Conservation (phyloP, 92 coral and sea anemone species). For the Parazoanthus darwini region DNA sequence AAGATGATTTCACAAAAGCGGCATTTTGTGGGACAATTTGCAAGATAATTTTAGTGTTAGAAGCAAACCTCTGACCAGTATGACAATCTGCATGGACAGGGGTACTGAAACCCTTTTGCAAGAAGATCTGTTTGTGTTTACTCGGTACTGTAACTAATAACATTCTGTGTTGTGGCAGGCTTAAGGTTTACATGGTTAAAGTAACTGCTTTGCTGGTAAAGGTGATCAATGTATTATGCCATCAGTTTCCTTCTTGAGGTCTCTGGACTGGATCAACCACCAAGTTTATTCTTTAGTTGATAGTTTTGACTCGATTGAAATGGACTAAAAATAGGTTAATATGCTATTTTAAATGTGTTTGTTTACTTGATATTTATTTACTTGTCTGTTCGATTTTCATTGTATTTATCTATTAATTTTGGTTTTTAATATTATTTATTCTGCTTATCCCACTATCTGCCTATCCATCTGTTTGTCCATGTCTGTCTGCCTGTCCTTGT, state of each 20-base stretch:
- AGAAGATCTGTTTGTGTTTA: background rate
- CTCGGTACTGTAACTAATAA: background rate
- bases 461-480: too few species aligned
- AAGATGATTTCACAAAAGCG: background rate
- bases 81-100: conserved; percentile 11
- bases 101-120: background rate
- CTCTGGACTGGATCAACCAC: background rate
- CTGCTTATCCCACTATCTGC: too few species aligned
- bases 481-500: too few species aligned
- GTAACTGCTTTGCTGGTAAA: background rate
- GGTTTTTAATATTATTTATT: too few species aligned
- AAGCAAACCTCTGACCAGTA: background rate
- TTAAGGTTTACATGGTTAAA: background rate
- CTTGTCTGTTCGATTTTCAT: too few species aligned
- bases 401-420: too few species aligned
- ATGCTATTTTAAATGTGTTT: too few species aligned
- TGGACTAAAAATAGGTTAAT: too few species aligned
- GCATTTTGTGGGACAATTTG: background rate
- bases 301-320: too few species aligned
- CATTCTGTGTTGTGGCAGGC: background rate
- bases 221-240: background rate
- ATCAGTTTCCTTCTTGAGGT: background rate
- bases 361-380: too few species aligned
- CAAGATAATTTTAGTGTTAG: background rate
- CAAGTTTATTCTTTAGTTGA: background rate